Evolutionary conservation across 2,797 vertebrate genomes (phyloP).

Genomic region (Pipistrellus nathusii): DNA sequence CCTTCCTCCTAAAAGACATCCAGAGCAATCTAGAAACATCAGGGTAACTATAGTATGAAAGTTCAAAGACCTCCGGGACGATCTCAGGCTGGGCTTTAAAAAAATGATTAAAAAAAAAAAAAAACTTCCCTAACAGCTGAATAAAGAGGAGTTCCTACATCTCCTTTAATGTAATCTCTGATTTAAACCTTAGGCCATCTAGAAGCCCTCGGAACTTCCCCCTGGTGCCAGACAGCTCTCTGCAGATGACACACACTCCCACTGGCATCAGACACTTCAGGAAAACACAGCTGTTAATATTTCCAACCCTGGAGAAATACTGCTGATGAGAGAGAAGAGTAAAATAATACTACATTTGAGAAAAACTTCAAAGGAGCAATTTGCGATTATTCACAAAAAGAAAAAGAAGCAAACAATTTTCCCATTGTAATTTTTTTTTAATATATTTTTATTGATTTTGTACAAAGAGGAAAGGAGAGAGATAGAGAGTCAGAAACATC

Average conservation of each 20-base stretch:
- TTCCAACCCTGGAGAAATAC: background rate
- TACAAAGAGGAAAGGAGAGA: no score
- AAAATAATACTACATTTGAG: background rate
- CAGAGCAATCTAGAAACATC: background rate
- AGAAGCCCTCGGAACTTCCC: background rate
- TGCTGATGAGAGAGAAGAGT: background rate
- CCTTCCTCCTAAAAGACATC: conserved; percentile 23
- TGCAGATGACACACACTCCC: background rate
- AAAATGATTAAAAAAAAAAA: background rate
- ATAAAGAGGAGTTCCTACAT: background rate
- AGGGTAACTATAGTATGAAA: background rate
- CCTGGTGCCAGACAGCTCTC: background rate
- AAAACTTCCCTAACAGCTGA: background rate
- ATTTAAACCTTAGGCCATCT: background rate
- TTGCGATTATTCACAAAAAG: background rate
- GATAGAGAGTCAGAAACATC: no score
- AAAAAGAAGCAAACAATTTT: background rate
- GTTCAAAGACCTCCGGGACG: background rate
- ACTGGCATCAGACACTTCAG: background rate
- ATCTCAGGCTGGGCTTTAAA: background rate
- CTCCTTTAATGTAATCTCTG: background rate
- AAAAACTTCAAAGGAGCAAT: background rate
- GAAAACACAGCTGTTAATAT: background rate
- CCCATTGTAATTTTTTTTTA: background rate
- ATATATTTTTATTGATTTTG: no score